Conservation (phyloP, 2,113 vertebrate species). For the Brachyistius frenatus region DNA sequence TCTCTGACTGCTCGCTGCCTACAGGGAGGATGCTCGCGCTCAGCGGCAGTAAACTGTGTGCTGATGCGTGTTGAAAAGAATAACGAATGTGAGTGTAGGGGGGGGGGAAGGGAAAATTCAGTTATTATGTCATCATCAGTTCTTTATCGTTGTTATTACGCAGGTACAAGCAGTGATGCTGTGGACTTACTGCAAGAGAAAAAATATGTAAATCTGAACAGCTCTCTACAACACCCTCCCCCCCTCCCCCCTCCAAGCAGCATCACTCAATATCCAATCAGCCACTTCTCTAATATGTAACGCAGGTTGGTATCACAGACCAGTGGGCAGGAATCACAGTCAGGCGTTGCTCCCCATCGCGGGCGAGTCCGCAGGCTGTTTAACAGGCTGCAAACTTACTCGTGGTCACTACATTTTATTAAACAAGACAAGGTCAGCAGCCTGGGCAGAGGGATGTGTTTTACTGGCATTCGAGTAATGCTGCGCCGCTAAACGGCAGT, state of each 20-base stretch:
- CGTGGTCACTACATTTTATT: slow-evolving; percentile 72
- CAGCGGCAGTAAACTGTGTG: not conserved
- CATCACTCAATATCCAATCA: slow-evolving; percentile 42
- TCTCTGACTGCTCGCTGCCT: not conserved
- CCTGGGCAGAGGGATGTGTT: slow-evolving; percentile 60
- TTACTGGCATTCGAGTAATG: slow-evolving; percentile 61
- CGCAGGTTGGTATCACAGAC: slow-evolving; percentile 15
- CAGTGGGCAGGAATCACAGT: slow-evolving; percentile 39
- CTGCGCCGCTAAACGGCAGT: slow-evolving; percentile 54
- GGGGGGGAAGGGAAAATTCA: not conserved
- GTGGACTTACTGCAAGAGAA: not conserved
- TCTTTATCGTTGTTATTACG: slow-evolving; percentile 45
- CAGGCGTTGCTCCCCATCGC: slow-evolving; percentile 11
- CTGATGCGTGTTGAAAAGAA: not conserved
- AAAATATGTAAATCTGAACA: no score
- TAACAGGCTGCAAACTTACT: slow-evolving; percentile 63
- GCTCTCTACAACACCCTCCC: not conserved
- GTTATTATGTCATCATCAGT: slow-evolving; percentile 27
- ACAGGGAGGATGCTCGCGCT: not conserved
- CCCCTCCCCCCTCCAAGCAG: not conserved
- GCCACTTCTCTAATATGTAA: slow-evolving; percentile 4
- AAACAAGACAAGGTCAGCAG: slow-evolving; percentile 76
- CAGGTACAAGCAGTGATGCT: slow-evolving; percentile 36
- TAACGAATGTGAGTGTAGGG: no score
- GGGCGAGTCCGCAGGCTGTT: slow-evolving; percentile 48